Conservation (phyloP, 2,113 vertebrate species). For the Pogona vitticeps region DNA sequence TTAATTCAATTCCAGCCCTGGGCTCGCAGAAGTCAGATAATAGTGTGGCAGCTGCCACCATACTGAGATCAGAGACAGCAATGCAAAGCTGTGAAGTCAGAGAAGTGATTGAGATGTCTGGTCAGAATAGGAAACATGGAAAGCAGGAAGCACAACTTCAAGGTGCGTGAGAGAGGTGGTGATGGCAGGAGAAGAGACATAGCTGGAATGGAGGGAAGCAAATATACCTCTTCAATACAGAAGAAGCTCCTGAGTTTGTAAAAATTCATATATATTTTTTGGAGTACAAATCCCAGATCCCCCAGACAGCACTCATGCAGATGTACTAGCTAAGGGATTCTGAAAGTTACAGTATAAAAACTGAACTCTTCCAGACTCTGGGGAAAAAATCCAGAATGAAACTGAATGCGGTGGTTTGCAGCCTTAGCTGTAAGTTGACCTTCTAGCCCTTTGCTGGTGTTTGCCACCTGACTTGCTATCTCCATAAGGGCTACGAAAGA, state of each 20-base stretch:
- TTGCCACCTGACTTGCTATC: too few species aligned
- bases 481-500: neutral
- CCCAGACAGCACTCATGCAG: too few species aligned
- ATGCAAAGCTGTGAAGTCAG: neutral
- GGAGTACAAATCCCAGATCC: too few species aligned
- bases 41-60: neutral
- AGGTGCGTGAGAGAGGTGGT: neutral
- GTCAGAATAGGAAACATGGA: neutral
- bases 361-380: too few species aligned
- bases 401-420: too few species aligned
- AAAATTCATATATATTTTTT: too few species aligned
- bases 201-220: neutral
- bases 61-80: neutral
- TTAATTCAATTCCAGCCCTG: neutral
- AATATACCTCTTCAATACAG: neutral
- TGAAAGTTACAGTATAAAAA: too few species aligned
- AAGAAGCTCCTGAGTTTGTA: neutral
- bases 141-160: neutral
- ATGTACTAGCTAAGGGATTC: too few species aligned
- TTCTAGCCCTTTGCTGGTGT: neutral
- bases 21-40: constrained; percentile 5
- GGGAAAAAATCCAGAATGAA: neutral
- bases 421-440: neutral
- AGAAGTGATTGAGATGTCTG: neutral
- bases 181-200: neutral